phyloP scores from a whole-genome alignment of 2,113 vertebrate species.

The Bombycilla garrulus region DNA sequence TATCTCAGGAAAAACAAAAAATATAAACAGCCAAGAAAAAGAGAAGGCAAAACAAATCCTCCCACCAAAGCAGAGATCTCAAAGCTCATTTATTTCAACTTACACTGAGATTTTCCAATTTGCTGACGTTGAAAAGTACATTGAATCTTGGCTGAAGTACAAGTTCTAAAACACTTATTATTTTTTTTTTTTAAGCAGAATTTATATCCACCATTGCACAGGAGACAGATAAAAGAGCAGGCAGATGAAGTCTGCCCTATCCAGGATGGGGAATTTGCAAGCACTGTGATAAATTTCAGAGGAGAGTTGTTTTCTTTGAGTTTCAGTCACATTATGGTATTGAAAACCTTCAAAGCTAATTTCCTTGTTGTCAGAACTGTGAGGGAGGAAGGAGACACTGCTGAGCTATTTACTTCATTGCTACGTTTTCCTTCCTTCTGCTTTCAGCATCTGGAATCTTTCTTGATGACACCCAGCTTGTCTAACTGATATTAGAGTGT shows the following conservation, averaged over 20 bases:
- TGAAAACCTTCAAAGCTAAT: constrained; percentile 15
- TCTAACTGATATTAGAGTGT: background rate
- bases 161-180: background rate
- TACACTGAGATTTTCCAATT: constrained; percentile 46
- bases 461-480: background rate
- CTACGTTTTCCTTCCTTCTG: background rate
- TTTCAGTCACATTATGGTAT: background rate
- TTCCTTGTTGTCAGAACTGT: background rate
- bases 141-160: constrained; percentile 12
- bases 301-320: background rate
- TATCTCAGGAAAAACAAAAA: background rate
- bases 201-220: constrained; percentile 1
- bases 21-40: background rate
- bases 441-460: background rate
- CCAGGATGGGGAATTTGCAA: background rate
- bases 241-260: background rate
- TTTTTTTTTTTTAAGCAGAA: background rate
- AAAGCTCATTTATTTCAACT: constrained; percentile 45
- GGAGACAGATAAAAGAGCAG: background rate
- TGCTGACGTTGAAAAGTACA: constrained; percentile 40
- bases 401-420: background rate
- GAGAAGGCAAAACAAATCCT: constrained; percentile 48
- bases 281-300: background rate
- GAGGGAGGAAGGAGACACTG: background rate
- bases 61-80: background rate